Evolutionary conservation across 2,113 vertebrate species (phyloP), one percentile per base, ranked within the genome.

Genomic region (Microtus pennsylvanicus): DNA sequence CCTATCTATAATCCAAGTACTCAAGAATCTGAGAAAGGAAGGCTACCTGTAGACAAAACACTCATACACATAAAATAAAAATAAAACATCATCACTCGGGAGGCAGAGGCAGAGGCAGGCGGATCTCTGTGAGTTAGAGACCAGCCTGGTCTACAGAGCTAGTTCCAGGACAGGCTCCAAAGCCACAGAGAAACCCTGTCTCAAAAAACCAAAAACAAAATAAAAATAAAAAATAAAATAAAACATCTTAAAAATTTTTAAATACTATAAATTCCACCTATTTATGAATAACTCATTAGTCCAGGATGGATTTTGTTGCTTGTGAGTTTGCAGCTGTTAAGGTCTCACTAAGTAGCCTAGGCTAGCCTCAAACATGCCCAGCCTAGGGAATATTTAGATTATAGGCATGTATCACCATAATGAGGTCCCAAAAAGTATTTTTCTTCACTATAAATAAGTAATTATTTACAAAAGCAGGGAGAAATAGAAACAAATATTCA

Each of bases 401-500:
- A 45, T 45, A 67, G 42, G 16, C 17, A 11, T 47, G 0, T 1
- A 47, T 11, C 2, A 35, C 30, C 63, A 81, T 24, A 65, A 28
- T 26, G 1, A 58, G 22, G 24, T 78, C 69, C 47, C 21, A 28
- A 58, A 74, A 74, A 3, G 67, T 42, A 42, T 35, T 67, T 95
- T 93, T 55, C 16, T 50, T 93, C 93, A 88, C 16, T 35, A 96
- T 81, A 55, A 87, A 92, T 83, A 70, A 58, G 38, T 50, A 92
- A 82, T 80, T 7, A 35, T 26, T 80, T 93, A 65, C 76, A 38
- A 95, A 89, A 89, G 55, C 58, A 83, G 13, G 38, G 38, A 1
- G 76, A 45, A 95, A 91, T 38, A 3, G 50, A 96, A 90, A 78
- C 26, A 86, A 93, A 90, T 87, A 93, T 33, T 65, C 76, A 94